Conservation (phyloP, 2,888 invertebrate species). For the Bugula neritina region DNA sequence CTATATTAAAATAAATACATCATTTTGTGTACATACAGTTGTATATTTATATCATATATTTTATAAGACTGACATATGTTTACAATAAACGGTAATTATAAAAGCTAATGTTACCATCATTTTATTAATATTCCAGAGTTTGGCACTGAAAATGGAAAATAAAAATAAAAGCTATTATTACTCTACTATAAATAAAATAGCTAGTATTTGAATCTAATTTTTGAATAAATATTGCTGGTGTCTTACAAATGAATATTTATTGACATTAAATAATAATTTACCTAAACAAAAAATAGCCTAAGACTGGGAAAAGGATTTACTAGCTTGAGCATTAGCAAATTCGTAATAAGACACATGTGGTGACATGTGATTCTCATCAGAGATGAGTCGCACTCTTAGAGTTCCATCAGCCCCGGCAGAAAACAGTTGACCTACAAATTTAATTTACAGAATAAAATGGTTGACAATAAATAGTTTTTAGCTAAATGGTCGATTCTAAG, state of each 20-base stretch:
- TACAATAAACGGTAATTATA: not conserved
- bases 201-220: not conserved
- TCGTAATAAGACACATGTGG: slow-evolving; percentile 5
- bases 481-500: no score
- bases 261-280: not conserved
- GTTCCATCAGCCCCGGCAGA: slow-evolving; percentile 99
- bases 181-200: no score
- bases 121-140: not conserved
- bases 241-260: no score
- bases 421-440: slow-evolving; percentile 73
- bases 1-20: not conserved
- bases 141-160: not conserved
- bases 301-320: not conserved
- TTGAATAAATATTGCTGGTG: no score
- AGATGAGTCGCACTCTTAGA: slow-evolving; percentile 89
- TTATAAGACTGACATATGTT: not conserved
- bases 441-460: no score
- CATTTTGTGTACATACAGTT: no score
- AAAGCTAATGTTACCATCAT: not conserved
- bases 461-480: no score
- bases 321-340: slow-evolving; percentile 16
- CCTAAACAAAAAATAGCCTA: not conserved
- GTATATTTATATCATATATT: no score
- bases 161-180: no score
- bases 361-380: slow-evolving; percentile 59